Conservation (phyloP, 2,113 vertebrate species). For the Gnathonemus echidnorhynchus region DNA sequence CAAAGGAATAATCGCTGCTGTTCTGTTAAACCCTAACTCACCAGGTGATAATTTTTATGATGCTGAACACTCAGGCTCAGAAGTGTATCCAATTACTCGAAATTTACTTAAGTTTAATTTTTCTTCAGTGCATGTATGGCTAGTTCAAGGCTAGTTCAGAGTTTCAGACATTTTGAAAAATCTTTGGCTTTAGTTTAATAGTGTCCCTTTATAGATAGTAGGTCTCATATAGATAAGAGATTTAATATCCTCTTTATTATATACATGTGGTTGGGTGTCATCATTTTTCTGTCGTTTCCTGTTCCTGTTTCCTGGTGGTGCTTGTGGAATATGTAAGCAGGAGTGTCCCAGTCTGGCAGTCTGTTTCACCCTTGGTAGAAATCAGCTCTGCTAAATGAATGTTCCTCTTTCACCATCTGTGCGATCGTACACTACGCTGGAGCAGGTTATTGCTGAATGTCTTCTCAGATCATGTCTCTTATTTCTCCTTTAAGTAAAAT, state of each 20-base stretch:
- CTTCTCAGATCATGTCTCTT: neutral
- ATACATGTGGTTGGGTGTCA: neutral
- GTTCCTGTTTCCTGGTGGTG: neutral
- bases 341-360: neutral
- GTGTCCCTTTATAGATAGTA: neutral
- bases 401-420: neutral
- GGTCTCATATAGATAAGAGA: neutral
- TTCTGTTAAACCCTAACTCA: neutral
- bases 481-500: conserved; percentile 12
- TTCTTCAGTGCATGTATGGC: neutral
- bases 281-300: neutral
- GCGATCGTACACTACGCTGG: neutral
- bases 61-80: neutral
- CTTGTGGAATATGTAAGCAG: neutral
- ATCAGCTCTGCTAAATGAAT: neutral
- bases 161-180: neutral
- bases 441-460: neutral
- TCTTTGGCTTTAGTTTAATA: neutral
- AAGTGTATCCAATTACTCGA: neutral
- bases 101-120: neutral
- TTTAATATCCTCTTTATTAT: neutral
- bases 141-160: neutral
- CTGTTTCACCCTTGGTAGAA: neutral
- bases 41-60: neutral
- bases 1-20: neutral